Percentiles rank a stretch among this genome's conserved stretches.
Conservation (phyloP, 2,113 vertebrate genomes). For the Corythoichthys intestinalis region DNA sequence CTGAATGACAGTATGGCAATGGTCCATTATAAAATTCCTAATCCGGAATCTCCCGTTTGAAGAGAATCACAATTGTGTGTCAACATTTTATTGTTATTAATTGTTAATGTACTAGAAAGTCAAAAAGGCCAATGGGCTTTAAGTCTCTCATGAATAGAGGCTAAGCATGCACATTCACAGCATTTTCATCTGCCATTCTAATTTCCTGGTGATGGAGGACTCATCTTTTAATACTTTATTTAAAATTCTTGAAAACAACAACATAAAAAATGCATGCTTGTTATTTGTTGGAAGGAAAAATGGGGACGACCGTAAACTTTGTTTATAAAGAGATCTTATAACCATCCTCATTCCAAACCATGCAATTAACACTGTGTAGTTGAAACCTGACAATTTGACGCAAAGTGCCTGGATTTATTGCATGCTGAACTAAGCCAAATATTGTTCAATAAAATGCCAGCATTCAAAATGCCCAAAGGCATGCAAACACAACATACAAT, state of each 20-base stretch:
- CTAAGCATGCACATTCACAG: constrained; percentile 18
- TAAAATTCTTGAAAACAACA: constrained; percentile 15
- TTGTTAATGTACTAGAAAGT: too few relatives aligned
- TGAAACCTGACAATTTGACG: constrained; percentile 24
- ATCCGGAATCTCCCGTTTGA: too few relatives aligned
- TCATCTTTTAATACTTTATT: constrained; percentile 44
- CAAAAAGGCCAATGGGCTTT: not conserved
- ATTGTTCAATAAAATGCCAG: constrained; percentile 36
- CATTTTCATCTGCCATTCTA: constrained; percentile 34
- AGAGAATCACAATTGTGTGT: too few relatives aligned
- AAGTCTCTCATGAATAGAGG: constrained; percentile 9
- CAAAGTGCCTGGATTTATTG: constrained; percentile 44
- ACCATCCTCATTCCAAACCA: constrained; percentile 8
- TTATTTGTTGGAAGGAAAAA: constrained; percentile 8
- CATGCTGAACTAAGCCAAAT: constrained; percentile 33
- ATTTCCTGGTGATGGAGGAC: constrained; percentile 36
- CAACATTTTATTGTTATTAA: too few relatives aligned
- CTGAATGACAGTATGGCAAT: too few relatives aligned
- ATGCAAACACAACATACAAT: constrained; percentile 27
- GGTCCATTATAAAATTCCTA: too few relatives aligned
- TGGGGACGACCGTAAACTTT: constrained; percentile 15
- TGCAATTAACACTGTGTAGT: constrained; percentile 40
- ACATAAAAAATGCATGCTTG: constrained; percentile 1
- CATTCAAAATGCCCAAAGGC: constrained; percentile 34
- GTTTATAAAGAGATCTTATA: constrained; percentile 28